Evolutionary conservation across 2,888 invertebrate genomes (phyloP).

Genomic region (Sarcophaga carnaria): DNA sequence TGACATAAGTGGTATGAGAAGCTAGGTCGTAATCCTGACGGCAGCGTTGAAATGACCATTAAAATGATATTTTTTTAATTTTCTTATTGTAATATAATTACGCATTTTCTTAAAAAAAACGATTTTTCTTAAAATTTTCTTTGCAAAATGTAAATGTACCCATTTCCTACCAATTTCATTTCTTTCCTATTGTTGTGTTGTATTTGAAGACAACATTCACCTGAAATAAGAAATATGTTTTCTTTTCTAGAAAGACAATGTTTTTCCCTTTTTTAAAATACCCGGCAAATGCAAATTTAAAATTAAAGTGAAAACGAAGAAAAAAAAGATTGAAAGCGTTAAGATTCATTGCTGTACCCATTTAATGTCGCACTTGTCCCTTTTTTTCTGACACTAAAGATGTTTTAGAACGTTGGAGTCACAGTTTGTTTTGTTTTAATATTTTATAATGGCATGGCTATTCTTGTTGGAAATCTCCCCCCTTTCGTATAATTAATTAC

Average conservation of each 20-base stretch:
- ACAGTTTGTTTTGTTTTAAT: slow-evolving; percentile 60
- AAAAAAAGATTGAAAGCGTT: slow-evolving; percentile 16
- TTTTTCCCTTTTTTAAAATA: neutral
- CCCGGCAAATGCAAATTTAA: neutral
- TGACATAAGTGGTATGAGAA: no score
- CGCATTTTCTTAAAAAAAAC: no score
- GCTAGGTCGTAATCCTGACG: no score
- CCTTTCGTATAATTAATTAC: slow-evolving; percentile 63
- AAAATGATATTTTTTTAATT: no score
- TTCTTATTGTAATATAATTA: no score
- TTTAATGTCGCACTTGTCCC: slow-evolving; percentile 20
- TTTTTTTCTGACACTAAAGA: slow-evolving; percentile 33
- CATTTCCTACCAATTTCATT: neutral
- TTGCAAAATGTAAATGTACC: no score
- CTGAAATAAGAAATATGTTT: neutral
- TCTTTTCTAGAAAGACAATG: neutral
- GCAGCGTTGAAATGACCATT: no score
- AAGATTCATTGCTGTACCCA: slow-evolving; percentile 27
- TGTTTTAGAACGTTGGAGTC: slow-evolving; percentile 24
- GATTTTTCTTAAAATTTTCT: no score
- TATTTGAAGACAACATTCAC: neutral
- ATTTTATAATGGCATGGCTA: slow-evolving; percentile 51
- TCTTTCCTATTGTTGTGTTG: neutral
- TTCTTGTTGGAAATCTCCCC: slow-evolving; percentile 15
- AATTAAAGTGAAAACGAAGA: neutral